Conservation (phyloP, 2,797 vertebrate genomes). For the Cossypha heuglini region DNA sequence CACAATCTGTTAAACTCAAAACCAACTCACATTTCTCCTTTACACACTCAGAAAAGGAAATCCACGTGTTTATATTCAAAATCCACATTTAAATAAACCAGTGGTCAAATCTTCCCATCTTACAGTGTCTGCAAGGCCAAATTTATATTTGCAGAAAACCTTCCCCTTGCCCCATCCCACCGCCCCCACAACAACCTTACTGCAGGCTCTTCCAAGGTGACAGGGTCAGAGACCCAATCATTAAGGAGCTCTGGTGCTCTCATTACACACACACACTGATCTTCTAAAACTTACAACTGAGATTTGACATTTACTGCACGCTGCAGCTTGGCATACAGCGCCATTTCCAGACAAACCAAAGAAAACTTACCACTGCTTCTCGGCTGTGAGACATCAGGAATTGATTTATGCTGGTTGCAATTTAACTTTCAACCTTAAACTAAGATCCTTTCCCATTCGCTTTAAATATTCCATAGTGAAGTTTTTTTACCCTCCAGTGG, state of each 20-base stretch:
- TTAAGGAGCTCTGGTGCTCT: rapidly evolving
- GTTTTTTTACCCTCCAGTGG: not conserved
- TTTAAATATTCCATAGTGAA: not conserved
- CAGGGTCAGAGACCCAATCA: not conserved
- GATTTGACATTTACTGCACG: not conserved
- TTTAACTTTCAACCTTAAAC: not conserved
- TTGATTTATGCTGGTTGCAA: not conserved
- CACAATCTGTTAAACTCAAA: slow-evolving; percentile 47
- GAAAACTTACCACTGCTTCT: not conserved
- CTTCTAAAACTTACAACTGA: not conserved
- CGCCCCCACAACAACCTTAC: not conserved
- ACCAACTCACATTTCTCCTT: slow-evolving; percentile 54
- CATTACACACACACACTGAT: not conserved
- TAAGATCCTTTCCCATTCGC: not conserved
- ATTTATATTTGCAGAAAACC: not conserved
- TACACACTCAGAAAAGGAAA: slow-evolving; percentile 48
- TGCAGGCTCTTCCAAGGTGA: not conserved
- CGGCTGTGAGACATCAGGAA: not conserved
- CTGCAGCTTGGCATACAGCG: not conserved
- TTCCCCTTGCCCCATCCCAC: not conserved
- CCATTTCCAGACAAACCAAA: not conserved
- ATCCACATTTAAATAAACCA: slow-evolving; percentile 32
- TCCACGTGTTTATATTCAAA: slow-evolving; percentile 53
- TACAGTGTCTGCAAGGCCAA: not conserved
- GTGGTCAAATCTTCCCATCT: slow-evolving; percentile 16